Conservation (phyloP, 2,797 vertebrate genomes). For the Phalanger gymnotis region DNA sequence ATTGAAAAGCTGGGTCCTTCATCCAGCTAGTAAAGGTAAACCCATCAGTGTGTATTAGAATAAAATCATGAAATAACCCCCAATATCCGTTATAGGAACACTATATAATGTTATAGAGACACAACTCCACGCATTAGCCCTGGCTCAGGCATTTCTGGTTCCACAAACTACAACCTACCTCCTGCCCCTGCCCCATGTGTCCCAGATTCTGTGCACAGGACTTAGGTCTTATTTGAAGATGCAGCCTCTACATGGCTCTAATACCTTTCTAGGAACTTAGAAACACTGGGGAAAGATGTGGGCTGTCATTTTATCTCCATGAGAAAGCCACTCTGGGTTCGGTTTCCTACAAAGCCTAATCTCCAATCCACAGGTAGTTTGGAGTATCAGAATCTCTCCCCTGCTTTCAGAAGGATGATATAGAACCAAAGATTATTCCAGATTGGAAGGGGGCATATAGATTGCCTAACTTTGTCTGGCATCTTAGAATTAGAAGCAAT, state of each 20-base stretch:
- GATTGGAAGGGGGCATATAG: neutral
- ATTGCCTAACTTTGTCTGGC: neutral
- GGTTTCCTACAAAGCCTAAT: neutral
- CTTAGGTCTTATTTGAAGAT: neutral
- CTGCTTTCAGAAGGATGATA: neutral
- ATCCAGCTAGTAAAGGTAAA: neutral
- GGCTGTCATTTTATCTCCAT: neutral
- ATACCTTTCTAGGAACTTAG: neutral
- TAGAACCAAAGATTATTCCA: neutral
- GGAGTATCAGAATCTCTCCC: neutral
- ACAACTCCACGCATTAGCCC: neutral
- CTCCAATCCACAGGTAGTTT: conserved; percentile 23
- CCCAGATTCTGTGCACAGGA: neutral
- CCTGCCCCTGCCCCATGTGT: no score
- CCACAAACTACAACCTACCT: neutral
- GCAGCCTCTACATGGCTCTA: neutral
- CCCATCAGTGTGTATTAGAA: neutral
- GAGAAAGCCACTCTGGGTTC: neutral
- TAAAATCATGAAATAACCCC: conserved; percentile 36
- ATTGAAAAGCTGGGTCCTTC: neutral
- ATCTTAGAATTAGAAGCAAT: neutral
- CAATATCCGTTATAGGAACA: conserved; percentile 25
- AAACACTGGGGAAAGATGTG: neutral
- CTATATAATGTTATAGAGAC: conserved; percentile 7
- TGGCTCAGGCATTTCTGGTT: conserved; percentile 57